These are phyloP conservation scores for Acronicta leporina DNA, from an alignment of 2,888 invertebrate species.

Conservation along the genomic window DNA sequence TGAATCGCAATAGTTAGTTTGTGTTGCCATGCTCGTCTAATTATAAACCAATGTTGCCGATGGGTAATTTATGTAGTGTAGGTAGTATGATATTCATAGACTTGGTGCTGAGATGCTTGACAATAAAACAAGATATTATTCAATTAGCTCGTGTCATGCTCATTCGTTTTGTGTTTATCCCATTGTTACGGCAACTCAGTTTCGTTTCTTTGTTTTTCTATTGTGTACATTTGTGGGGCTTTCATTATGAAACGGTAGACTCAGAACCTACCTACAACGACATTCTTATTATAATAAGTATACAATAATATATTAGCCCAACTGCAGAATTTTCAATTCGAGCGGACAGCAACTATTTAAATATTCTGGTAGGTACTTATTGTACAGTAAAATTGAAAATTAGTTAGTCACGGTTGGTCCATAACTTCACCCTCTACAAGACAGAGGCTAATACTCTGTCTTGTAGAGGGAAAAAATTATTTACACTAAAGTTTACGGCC, in stretches of 20 bases:
- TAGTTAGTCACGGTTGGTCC: too few species aligned
- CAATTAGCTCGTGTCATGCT: background rate
- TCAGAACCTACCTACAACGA: too few species aligned
- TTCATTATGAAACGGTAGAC: background rate
- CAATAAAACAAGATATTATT: background rate
- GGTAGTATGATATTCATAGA: constrained; percentile 1
- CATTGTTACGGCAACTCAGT: background rate
- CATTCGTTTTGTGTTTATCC: background rate
- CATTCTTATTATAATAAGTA: too few species aligned
- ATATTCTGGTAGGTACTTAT: too few species aligned
- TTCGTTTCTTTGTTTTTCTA: constrained; percentile 4
- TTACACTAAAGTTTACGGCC: too few species aligned
- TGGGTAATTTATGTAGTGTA: constrained; percentile 6
- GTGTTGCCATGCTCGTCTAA: constrained; percentile 15
- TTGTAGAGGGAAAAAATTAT: too few species aligned
- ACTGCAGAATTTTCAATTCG: too few species aligned
- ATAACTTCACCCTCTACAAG: too few species aligned
- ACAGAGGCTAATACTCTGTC: too few species aligned
- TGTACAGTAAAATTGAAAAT: too few species aligned
- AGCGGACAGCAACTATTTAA: too few species aligned
- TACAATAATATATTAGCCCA: too few species aligned
- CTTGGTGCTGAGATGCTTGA: background rate
- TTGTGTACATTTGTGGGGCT: background rate
- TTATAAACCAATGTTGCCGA: constrained; percentile 3
- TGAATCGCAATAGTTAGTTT: background rate